Evolutionary conservation across 2,888 invertebrate genomes (phyloP), one percentile per base, ranked within the genome.

Genomic region (Drosophila atroscutellata): DNA sequence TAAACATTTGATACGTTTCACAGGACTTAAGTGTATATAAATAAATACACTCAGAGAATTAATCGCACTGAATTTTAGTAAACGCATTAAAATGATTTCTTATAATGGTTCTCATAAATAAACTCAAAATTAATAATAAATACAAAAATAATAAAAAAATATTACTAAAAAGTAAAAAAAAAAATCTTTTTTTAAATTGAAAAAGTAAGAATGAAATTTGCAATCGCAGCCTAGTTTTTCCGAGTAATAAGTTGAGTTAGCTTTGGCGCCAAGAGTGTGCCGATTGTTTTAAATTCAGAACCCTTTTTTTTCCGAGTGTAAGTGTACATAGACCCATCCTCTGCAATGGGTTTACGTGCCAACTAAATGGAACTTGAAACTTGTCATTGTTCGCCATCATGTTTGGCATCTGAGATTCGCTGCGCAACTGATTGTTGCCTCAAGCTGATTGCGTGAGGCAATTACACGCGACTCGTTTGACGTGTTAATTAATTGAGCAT

Each of bases 401-500:
- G 81, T 62, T 63, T 54, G 56, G 70, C 66, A 74, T 80, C 28
- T 50, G 30, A 56, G 66, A 75, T 59, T 65, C 75, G 47, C 42
- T 30, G 58, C 65, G 75, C 56, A 66, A 77, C 75, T 74, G 26
- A 32, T 34, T 52, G 28, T 55, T 34, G 47, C 28, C 54, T 18
- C 51, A 20, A 50, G 52, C 59, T 63, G 61, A 32, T 59, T 52
- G 11, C 36, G 50, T 37, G 42, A 11, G 34, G 50, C 59, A 59
- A 78, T 68, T 54, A 61, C 28, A 34, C 7, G 8, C 15, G 1
- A 15, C 15, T 45, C 20, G 52, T 69, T 62, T 55, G 52, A 36
- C 45, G 56, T 65, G 37, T 72, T 82, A 75, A 82, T 79, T 82
- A 78, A 87, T 84, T 68, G 51, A 62, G 60, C 20, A 34, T 63